A percentile compares a stretch with the other conserved stretches of the same genome.
Evolutionary conservation across 2,888 invertebrate species (phyloP).

Genomic region (Andrena bucephala): DNA sequence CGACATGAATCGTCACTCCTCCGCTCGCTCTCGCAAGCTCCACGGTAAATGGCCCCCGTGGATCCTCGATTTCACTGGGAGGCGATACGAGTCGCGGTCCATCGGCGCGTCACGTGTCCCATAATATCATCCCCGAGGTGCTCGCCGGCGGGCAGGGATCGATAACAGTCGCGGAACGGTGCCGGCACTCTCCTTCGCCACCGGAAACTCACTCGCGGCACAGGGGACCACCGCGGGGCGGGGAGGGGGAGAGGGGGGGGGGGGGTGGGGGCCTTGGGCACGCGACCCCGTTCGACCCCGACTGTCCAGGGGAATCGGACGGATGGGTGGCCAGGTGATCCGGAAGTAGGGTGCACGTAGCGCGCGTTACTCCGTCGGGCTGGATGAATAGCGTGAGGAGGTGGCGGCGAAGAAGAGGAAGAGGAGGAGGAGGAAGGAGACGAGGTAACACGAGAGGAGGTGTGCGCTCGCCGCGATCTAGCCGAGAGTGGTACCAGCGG

Average conservation of each 20-base stretch:
- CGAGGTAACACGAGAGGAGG: constrained; percentile 64
- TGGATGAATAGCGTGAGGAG: constrained; percentile 11
- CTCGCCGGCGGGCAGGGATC: not conserved
- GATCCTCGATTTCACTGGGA: not conserved
- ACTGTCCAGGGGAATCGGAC: not conserved
- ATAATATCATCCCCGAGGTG: not conserved
- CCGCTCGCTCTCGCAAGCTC: not conserved
- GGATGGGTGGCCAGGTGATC: not conserved
- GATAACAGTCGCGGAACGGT: not conserved
- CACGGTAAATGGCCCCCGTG: too few species aligned
- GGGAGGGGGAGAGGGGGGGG: too few species aligned
- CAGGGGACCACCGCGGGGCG: too few species aligned
- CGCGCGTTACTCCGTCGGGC: constrained; percentile 40
- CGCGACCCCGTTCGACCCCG: not conserved
- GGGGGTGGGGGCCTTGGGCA: too few species aligned
- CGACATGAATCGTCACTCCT: not conserved
- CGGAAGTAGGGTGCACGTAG: constrained; percentile 38
- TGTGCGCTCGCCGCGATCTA: constrained; percentile 73
- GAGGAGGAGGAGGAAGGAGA: constrained; percentile 36
- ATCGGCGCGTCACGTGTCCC: not conserved
- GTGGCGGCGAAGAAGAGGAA: constrained; percentile 31
- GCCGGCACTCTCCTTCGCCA: not conserved
- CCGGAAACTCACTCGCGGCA: too few species aligned
- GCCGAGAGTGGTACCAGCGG: constrained; percentile 73
- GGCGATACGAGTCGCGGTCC: not conserved